These are phyloP conservation scores for Sarcophaga caerulescens DNA, from an alignment of 2,888 invertebrate genomes.

Conservation along the genomic window DNA sequence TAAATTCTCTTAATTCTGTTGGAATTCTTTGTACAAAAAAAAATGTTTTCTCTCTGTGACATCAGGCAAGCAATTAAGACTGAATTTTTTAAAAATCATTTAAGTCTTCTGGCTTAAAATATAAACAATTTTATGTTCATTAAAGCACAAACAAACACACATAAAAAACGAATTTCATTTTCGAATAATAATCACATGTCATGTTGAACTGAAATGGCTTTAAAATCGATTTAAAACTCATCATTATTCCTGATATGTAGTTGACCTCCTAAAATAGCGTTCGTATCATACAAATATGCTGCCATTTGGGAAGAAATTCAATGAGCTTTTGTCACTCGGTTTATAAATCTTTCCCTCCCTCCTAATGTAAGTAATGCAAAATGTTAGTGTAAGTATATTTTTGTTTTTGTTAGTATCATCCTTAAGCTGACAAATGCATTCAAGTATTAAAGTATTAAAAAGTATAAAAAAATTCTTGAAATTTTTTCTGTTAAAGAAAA, in stretches of 20 bases:
- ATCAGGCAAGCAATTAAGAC: too few relatives aligned
- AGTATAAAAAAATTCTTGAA: neutral
- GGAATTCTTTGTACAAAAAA: too few relatives aligned
- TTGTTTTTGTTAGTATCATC: neutral
- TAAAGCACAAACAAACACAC: too few relatives aligned
- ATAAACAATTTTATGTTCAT: too few relatives aligned
- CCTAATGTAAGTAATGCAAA: neutral
- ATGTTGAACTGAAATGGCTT: neutral
- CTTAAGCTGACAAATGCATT: neutral
- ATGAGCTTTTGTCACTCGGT: neutral
- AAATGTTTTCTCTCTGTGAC: too few relatives aligned
- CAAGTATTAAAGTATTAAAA: neutral
- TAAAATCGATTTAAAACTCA: neutral
- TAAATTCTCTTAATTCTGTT: too few relatives aligned
- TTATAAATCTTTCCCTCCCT: neutral
- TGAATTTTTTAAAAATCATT: too few relatives aligned
- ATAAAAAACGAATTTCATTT: too few relatives aligned
- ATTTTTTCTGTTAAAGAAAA: neutral
- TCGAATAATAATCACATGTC: neutral
- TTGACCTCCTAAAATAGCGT: neutral
- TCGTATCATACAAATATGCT: neutral
- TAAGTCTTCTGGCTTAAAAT: too few relatives aligned
- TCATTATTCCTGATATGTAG: neutral
- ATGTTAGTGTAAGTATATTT: neutral
- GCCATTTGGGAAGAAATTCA: neutral